These are phyloP conservation scores for Arctocebus calabarensis DNA, from an alignment of 2,797 vertebrate genomes.

Conservation along the genomic window DNA sequence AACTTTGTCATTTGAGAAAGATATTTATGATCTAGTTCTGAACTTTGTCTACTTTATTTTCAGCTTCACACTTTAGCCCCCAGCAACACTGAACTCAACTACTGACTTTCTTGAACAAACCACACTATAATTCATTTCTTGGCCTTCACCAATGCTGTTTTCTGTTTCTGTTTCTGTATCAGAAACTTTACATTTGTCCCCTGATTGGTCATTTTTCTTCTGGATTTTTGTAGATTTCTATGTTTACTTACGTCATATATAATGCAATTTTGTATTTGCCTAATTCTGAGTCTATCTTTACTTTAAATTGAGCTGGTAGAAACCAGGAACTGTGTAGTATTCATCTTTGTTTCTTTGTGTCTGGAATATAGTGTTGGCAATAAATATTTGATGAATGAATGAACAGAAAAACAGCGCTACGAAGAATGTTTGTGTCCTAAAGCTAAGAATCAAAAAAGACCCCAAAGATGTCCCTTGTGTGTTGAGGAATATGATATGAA, in stretches of 20 bases:
- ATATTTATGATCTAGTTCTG: not conserved
- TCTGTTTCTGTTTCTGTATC: not conserved
- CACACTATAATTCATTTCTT: not conserved
- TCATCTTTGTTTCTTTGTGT: constrained; percentile 3
- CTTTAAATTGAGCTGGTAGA: not conserved
- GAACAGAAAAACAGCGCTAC: not conserved
- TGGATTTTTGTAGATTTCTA: not conserved
- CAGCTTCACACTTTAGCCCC: not conserved
- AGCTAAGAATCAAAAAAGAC: not conserved
- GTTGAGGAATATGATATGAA: not conserved
- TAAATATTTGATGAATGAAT: constrained; percentile 46
- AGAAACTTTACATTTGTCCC: not conserved
- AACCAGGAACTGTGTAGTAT: not conserved
- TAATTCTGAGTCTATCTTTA: constrained; percentile 3
- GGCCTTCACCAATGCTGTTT: not conserved
- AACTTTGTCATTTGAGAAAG: not conserved
- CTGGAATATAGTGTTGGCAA: not conserved
- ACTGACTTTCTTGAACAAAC: not conserved
- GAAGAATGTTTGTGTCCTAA: not conserved
- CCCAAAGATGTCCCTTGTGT: not conserved
- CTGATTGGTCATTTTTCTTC: not conserved
- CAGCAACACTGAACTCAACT: not conserved
- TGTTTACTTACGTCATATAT: not conserved
- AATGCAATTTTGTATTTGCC: constrained; percentile 3
- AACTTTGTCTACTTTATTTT: not conserved